Conservation (phyloP, 2,888 invertebrate species). For the Troglohyphantes excavatus region DNA sequence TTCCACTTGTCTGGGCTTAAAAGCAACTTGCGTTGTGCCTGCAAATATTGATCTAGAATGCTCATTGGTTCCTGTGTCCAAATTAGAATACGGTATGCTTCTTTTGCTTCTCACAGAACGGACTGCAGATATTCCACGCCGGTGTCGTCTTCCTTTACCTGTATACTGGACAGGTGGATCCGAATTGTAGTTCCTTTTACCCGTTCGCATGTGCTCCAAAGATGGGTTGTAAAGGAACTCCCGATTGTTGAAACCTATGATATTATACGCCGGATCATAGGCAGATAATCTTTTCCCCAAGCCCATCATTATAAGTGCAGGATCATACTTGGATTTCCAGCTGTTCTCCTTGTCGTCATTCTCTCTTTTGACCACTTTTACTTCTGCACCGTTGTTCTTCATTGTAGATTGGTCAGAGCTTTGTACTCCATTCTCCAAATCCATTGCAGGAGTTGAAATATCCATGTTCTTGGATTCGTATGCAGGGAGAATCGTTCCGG, state of each 20-base stretch:
- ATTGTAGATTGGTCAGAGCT: no score
- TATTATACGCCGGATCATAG: slow-evolving; percentile 21
- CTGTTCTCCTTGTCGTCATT: slow-evolving; percentile 33
- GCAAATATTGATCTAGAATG: no score
- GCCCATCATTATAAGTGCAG: slow-evolving; percentile 64
- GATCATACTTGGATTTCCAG: slow-evolving; percentile 63
- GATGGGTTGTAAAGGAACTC: background rate
- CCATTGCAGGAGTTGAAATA: no score
- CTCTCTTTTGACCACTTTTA: background rate
- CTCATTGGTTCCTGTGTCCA: background rate
- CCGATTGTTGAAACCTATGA: background rate
- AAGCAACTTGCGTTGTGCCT: no score
- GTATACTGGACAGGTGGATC: slow-evolving; percentile 16
- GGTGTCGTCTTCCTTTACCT: slow-evolving; percentile 20
- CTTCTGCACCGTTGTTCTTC: background rate
- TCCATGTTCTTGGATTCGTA: no score
- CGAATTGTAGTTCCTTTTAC: background rate
- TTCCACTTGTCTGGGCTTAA: no score
- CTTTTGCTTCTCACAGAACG: background rate
- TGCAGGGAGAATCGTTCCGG: no score
- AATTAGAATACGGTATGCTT: background rate
- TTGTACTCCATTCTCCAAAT: no score
- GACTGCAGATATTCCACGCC: background rate
- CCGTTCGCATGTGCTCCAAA: slow-evolving; percentile 18
- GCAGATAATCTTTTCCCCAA: slow-evolving; percentile 50